Evolutionary conservation across 2,797 vertebrate species (phyloP), one percentile per base, ranked within the genome.

Genomic region (Craterocephalus amniculus): DNA sequence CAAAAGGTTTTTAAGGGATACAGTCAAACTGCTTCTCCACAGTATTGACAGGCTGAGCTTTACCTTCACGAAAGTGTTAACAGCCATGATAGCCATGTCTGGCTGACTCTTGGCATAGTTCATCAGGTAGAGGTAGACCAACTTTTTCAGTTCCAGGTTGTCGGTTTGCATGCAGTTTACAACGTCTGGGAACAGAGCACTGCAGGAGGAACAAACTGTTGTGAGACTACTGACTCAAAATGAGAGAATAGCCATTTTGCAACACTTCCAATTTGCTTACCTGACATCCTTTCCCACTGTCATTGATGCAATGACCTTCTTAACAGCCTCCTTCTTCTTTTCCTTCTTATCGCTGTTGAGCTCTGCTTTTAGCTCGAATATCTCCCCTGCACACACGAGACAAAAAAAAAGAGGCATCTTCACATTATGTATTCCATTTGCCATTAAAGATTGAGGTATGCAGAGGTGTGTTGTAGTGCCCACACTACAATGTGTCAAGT

Each of bases 121-220:
- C 98, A 99, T 99, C 89, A 99, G 91, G 87, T 99, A 99, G 36
- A 99, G 94, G 88, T 99, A 99, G 71, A 99, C 98, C 86, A 99
- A 90, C 89, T 99, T 99, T 92, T 99, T 99, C 88, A 99, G 94
- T 59, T 99, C 97, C 86, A 99, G 92, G 88, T 99, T 99, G 88
- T 99, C 97, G 0, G 98, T 99, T 91, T 99, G 98, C 98, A 99
- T 99, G 90, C 98, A 99, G 94, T 99, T 99, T 55, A 99, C 98
- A 76, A 99, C 98, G 1, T 99, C 98, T 0, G 98, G 97, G 85
- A 99, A 99, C 67, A 99, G 94, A 43, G 98, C 98, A 0, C 97
- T 99, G 86, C 3, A 70, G 36, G 59, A 52, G 27, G 43, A 57
- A 83, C 18, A 60, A 20, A 6, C 14, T 12, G 9, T 27, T 9